These are phyloP conservation scores for Coranthus polyacanthus DNA, from an alignment of 2,797 vertebrate species.

Conservation along the genomic window DNA sequence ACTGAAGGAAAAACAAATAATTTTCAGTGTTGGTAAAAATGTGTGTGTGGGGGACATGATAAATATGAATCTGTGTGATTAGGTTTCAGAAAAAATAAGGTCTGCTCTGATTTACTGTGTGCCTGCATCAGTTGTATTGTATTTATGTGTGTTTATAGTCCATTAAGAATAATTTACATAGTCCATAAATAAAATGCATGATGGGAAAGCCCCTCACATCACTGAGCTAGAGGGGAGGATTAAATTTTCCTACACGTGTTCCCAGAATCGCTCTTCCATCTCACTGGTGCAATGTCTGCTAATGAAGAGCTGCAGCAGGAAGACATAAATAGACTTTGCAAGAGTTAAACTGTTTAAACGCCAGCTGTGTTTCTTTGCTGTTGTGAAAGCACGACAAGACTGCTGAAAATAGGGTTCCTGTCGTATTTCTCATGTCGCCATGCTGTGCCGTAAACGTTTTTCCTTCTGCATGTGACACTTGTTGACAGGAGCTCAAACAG, in stretches of 20 bases:
- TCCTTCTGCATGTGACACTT: conserved; percentile 44
- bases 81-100: conserved; percentile 20
- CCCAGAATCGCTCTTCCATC: conserved; percentile 68
- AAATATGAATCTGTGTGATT: conserved; percentile 16
- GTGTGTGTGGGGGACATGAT: not conserved
- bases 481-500: conserved; percentile 91
- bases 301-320: conserved; percentile 69
- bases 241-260: conserved; percentile 79
- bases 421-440: conserved; percentile 25
- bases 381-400: conserved; percentile 30
- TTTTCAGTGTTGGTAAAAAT: no score
- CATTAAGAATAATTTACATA: conserved; percentile 68
- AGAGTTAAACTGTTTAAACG: conserved; percentile 51
- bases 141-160: conserved; percentile 36
- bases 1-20: not conserved
- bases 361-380: conserved; percentile 44
- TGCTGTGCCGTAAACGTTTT: conserved; percentile 7
- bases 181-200: conserved; percentile 69
- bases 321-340: conserved; percentile 74
- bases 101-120: conserved; percentile 6
- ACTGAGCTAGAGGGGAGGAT: conserved; percentile 64
- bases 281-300: conserved; percentile 59
- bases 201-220: conserved; percentile 70
- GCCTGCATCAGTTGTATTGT: conserved; percentile 9
- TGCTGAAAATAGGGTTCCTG: conserved; percentile 18